These are phyloP conservation scores for Zoroaster sp. DNA, from an alignment of 53 echinoderm and acorn worm species.

Conservation along the genomic window DNA sequence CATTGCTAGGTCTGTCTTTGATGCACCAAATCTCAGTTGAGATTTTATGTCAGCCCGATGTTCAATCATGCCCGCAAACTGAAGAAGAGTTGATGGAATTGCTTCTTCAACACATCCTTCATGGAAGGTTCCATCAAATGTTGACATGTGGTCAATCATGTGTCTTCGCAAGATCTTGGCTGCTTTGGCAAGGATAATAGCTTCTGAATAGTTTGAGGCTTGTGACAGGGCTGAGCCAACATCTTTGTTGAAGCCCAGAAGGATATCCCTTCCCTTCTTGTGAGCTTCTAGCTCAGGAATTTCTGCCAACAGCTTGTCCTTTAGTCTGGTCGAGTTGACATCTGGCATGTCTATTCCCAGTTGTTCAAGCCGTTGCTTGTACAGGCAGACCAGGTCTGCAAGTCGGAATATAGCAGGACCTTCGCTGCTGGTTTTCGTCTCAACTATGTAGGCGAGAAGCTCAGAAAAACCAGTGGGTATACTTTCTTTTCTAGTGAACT, in stretches of 20 bases:
- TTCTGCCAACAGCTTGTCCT: conserved; percentile 26
- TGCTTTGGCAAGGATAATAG: conserved; percentile 56
- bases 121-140: conserved; percentile 5
- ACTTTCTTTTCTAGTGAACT: not conserved
- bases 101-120: not conserved
- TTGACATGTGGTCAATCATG: conserved; percentile 11
- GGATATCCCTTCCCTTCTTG: conserved; percentile 50
- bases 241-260: conserved; percentile 30
- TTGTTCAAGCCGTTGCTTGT: conserved; percentile 45
- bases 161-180: conserved; percentile 37
- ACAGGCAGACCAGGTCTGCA: conserved; percentile 5
- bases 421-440: not conserved
- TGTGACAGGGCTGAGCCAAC: conserved; percentile 11
- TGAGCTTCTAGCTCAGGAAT: conserved; percentile 44
- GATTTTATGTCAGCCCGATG: conserved; percentile 44
- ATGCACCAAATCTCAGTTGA: conserved; percentile 24
- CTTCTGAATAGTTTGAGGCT: conserved; percentile 16
- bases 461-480: not conserved
- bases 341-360: conserved; percentile 1
- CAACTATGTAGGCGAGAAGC: not conserved
- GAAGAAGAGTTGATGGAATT: conserved; percentile 16
- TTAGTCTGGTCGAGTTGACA: conserved; percentile 53
- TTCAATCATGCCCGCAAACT: conserved; percentile 46
- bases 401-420: conserved; percentile 33
- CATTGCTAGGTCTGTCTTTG: conserved; percentile 21